A percentile compares a stretch with the other conserved stretches of the same genome.
Conservation (phyloP, 2,797 vertebrate species). For the Telmatherina bonti region DNA sequence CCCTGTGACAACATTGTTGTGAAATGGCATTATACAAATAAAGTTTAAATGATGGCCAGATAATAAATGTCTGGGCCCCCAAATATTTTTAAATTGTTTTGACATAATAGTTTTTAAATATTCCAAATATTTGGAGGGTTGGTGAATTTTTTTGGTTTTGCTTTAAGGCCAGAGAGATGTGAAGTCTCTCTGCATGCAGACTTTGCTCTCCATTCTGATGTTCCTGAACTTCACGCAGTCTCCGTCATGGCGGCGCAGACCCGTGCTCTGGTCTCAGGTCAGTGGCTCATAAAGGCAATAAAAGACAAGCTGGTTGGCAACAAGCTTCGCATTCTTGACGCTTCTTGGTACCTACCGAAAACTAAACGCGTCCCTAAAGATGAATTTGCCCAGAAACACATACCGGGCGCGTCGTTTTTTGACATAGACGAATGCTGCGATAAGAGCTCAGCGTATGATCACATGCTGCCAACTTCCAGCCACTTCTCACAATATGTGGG, state of each 20-base stretch:
- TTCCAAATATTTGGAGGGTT: too few relatives aligned
- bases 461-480: constrained; percentile 88
- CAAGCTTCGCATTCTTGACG: constrained; percentile 87
- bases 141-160: neutral
- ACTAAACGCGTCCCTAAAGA: constrained; percentile 82
- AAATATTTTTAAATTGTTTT: too few relatives aligned
- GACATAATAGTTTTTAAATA: too few relatives aligned
- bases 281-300: constrained; percentile 89
- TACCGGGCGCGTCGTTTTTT: constrained; percentile 91
- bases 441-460: constrained; percentile 80
- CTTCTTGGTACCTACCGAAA: constrained; percentile 91
- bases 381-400: constrained; percentile 88
- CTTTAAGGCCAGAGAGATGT: neutral
- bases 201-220: neutral
- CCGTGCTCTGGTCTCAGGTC: constrained; percentile 85
- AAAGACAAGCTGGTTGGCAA: constrained; percentile 78
- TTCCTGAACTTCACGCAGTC: neutral
- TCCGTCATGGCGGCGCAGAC: constrained; percentile 86
- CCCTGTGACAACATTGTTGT: too few relatives aligned
- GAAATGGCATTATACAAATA: too few relatives aligned
- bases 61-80: too few relatives aligned
- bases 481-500: constrained; percentile 88
- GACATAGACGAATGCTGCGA: constrained; percentile 92
- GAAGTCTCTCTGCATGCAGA: neutral
- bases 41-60: too few relatives aligned